These are phyloP conservation scores for Nemopilema nomurai DNA, from an alignment of 30 jellyfish, hydroid and myxozoan species.

Conservation along the genomic window DNA sequence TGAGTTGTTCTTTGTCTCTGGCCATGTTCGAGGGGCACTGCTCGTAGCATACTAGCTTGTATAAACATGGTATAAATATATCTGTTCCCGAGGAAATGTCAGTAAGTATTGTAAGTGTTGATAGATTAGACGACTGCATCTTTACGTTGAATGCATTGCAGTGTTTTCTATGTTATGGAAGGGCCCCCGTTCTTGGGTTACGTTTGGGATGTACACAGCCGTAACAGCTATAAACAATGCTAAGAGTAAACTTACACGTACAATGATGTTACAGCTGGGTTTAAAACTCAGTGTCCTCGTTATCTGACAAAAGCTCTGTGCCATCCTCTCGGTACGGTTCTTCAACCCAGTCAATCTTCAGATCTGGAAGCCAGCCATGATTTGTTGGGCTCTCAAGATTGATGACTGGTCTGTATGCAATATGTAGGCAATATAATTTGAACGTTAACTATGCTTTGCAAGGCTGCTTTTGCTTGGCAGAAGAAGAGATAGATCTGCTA, in stretches of 20 bases:
- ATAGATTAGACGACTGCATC: slow-evolving; percentile 3
- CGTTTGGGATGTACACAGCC: slow-evolving; percentile 7
- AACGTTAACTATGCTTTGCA: slow-evolving; percentile 36
- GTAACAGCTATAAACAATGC: background rate
- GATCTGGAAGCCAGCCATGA: slow-evolving; percentile 51
- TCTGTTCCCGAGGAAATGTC: background rate
- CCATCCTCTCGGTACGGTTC: slow-evolving; percentile 23
- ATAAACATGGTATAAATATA: background rate
- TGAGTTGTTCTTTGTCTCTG: background rate
- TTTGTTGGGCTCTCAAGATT: slow-evolving; percentile 53
- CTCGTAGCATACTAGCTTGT: background rate
- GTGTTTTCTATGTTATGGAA: background rate
- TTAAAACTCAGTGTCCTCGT: slow-evolving; percentile 53
- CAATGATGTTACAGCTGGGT: slow-evolving; percentile 10
- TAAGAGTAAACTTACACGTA: slow-evolving; percentile 1
- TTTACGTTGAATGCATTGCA: background rate
- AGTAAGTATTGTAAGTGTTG: background rate
- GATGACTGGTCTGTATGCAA: slow-evolving; percentile 39
- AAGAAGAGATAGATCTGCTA: slow-evolving; percentile 44
- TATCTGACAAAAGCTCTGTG: too few species aligned
- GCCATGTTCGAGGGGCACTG: slow-evolving; percentile 35
- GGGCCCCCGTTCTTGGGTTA: slow-evolving; percentile 12
- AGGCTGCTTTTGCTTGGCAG: slow-evolving; percentile 65
- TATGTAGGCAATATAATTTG: slow-evolving; percentile 50
- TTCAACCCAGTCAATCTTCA: slow-evolving; percentile 34